Evolutionary conservation across 2,113 vertebrate species (phyloP).

Genomic region (Struthidea cinerea): DNA sequence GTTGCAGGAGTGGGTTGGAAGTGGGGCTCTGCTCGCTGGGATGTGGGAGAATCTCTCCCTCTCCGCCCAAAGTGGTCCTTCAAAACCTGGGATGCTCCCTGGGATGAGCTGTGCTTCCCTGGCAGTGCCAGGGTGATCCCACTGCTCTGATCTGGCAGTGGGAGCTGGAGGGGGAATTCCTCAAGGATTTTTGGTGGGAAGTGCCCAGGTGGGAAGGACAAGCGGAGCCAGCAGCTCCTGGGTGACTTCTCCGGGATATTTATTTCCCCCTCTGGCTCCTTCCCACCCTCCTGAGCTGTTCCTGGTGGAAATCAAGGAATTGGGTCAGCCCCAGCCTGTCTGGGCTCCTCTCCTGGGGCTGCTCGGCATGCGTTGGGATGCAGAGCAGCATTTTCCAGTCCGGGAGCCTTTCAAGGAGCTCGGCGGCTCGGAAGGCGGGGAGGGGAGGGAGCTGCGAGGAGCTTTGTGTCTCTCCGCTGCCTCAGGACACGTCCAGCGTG

Average conservation of each 20-base stretch:
- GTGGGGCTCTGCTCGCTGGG: neutral
- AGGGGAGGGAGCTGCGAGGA: neutral
- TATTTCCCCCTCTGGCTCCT: neutral
- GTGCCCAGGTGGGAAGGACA: neutral
- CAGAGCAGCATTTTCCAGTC: neutral
- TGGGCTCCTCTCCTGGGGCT: neutral
- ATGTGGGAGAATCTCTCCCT: neutral
- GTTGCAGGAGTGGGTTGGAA: neutral
- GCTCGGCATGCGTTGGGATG: neutral
- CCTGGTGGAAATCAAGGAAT: neutral
- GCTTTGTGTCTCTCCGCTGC: neutral
- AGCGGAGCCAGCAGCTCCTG: neutral
- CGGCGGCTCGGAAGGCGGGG: neutral
- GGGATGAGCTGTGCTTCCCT: neutral
- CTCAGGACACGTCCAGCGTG: neutral
- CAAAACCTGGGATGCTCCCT: fast-evolving
- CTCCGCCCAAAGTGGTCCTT: neutral
- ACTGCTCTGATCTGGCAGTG: neutral
- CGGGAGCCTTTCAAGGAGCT: neutral
- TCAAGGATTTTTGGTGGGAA: neutral
- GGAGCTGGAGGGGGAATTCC: neutral
- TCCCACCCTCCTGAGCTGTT: neutral
- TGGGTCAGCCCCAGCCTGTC: neutral
- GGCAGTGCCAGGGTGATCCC: neutral
- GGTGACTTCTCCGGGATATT: neutral